These are phyloP conservation scores for Odontomachus brunneus DNA, from an alignment of 1,140 invertebrate species.

Conservation along the genomic window DNA sequence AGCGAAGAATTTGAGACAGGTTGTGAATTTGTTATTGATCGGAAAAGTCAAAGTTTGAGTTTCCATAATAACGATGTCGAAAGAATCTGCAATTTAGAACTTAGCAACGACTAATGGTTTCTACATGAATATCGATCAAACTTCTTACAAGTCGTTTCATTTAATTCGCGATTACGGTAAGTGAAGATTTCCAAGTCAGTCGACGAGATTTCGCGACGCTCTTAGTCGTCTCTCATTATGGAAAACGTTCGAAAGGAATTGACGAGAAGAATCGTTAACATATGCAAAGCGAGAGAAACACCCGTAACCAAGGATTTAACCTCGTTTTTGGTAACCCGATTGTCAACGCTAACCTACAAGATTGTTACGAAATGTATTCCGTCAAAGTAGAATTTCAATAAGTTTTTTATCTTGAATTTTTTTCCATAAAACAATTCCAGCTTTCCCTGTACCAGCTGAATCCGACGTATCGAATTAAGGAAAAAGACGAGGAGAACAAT, in stretches of 20 bases:
- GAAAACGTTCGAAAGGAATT: constrained; percentile 74
- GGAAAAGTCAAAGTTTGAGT: no score
- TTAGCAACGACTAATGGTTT: background rate
- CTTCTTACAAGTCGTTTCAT: constrained; percentile 23
- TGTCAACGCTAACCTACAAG: constrained; percentile 2
- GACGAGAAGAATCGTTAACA: constrained; percentile 70
- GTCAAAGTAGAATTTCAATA: background rate
- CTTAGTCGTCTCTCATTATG: constrained; percentile 66
- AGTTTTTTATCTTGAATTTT: background rate
- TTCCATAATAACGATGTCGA: background rate
- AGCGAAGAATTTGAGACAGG: no score
- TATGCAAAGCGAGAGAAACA: constrained; percentile 71
- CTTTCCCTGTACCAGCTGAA: constrained; percentile 70
- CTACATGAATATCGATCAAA: constrained; percentile 69
- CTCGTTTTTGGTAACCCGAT: constrained; percentile 79
- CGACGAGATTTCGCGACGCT: background rate
- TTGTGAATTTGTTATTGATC: no score
- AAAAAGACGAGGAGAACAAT: constrained; percentile 55
- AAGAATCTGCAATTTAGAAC: background rate
- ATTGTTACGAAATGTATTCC: background rate
- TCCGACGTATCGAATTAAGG: constrained; percentile 68
- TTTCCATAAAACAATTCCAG: constrained; percentile 26
- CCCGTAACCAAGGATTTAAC: constrained; percentile 76
- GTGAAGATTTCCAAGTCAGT: constrained; percentile 26
- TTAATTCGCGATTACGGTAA: constrained; percentile 7